A percentile compares a stretch with the other conserved stretches of the same genome.
Evolutionary conservation across 1,140 invertebrate species (phyloP).

Genomic region (Babylonia areolata): DNA sequence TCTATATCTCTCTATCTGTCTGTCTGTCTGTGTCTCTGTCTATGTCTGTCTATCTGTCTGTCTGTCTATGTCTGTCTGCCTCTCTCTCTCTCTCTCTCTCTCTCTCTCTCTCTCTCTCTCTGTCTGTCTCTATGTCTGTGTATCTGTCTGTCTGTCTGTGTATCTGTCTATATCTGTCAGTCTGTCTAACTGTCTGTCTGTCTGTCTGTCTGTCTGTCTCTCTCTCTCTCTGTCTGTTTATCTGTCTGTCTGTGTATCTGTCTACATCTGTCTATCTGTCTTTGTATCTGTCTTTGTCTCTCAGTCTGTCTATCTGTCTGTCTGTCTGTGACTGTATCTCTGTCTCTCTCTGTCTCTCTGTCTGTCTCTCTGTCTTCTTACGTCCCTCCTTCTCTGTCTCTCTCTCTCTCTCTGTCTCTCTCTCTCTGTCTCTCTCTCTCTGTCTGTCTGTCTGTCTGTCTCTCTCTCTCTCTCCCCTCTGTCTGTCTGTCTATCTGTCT

Average conservation of each 20-base stretch:
- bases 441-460: background rate
- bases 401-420: conserved; percentile 5
- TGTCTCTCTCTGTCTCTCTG: background rate
- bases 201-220: too few relatives aligned
- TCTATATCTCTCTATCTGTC: too few relatives aligned
- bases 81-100: too few relatives aligned
- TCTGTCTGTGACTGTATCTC: background rate
- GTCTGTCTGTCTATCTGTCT: background rate
- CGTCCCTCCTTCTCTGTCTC: background rate
- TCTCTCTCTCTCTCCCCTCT: background rate
- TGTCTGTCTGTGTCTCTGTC: too few relatives aligned
- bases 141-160: too few relatives aligned
- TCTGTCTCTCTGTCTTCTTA: background rate
- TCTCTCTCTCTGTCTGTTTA: too few relatives aligned
- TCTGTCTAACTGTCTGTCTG: background rate
- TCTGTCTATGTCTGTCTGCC: too few relatives aligned
- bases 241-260: too few relatives aligned
- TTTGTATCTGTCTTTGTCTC: background rate
- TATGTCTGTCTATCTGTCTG: too few relatives aligned
- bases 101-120: too few relatives aligned
- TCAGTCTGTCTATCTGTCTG: background rate
- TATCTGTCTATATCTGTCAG: background rate
- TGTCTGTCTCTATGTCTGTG: too few relatives aligned
- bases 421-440: background rate
- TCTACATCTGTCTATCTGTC: too few relatives aligned